Percentiles rank a stretch among this genome's conserved stretches.
Evolutionary conservation across 2,113 vertebrate species (phyloP).

Genomic region (Tichodroma muraria): DNA sequence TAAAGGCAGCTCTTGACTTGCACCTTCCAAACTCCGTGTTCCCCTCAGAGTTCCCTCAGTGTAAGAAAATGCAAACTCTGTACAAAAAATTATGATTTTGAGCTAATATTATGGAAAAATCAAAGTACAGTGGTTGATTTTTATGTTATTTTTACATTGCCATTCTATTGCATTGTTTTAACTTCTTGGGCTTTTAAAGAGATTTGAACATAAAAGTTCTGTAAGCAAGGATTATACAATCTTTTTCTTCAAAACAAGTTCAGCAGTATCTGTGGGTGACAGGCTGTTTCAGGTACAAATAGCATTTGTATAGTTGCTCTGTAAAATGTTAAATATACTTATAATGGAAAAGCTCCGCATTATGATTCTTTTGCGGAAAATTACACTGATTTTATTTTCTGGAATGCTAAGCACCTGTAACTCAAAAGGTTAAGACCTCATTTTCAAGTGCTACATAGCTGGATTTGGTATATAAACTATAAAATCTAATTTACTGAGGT

Average conservation of each 20-base stretch:
- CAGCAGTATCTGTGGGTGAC: not conserved
- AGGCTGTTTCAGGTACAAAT: not conserved
- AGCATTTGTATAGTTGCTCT: not conserved
- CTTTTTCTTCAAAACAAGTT: not conserved
- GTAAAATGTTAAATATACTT: not conserved
- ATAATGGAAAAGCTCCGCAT: not conserved
- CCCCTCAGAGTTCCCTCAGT: not conserved
- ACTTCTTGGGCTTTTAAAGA: not conserved
- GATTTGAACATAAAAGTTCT: not conserved
- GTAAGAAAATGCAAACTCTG: not conserved
- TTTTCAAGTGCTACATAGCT: not conserved
- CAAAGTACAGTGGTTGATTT: not conserved
- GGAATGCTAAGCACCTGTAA: not conserved
- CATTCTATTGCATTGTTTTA: not conserved
- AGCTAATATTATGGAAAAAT: not conserved
- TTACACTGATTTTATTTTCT: not conserved
- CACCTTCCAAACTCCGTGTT: not conserved
- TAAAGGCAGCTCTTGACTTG: not conserved
- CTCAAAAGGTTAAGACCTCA: not conserved
- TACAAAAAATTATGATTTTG: not conserved
- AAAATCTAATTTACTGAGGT: not conserved
- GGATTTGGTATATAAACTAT: not conserved
- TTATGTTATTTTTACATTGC: not conserved
- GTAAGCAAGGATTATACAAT: not conserved
- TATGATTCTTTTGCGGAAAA: not conserved